These are phyloP conservation scores for Kryphioiulus occultus DNA, from an alignment of 2,888 invertebrate species.

Conservation along the genomic window DNA sequence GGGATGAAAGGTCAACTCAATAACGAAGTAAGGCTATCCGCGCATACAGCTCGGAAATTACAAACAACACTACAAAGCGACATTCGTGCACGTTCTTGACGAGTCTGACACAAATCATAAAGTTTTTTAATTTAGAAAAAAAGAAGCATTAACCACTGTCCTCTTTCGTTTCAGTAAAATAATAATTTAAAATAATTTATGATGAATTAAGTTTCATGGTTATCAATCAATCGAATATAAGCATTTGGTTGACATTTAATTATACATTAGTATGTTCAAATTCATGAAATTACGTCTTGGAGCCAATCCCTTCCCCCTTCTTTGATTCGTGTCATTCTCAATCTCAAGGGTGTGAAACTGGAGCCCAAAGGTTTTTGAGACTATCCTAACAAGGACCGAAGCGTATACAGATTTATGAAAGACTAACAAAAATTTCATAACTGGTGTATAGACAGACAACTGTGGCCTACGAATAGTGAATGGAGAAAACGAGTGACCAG, in stretches of 20 bases:
- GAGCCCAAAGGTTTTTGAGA: background rate
- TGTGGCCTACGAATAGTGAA: slow-evolving; percentile 25
- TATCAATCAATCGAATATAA: background rate
- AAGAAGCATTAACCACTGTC: background rate
- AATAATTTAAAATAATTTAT: background rate
- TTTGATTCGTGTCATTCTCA: background rate
- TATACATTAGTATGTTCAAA: background rate
- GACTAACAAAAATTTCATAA: background rate
- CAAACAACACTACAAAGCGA: background rate
- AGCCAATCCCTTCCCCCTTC: background rate
- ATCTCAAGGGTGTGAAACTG: background rate
- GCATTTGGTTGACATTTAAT: no score
- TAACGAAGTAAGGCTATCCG: background rate
- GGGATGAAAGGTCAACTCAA: slow-evolving; percentile 17
- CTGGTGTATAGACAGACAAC: slow-evolving; percentile 18
- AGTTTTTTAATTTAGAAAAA: background rate
- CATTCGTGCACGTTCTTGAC: background rate
- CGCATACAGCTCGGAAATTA: slow-evolving; percentile 33
- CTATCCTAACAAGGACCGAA: slow-evolving; percentile 1
- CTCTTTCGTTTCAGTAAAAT: background rate
- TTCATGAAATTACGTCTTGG: background rate
- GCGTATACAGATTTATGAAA: slow-evolving; percentile 20
- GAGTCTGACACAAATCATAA: slow-evolving; percentile 14
- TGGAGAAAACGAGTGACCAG: background rate
- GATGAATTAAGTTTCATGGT: background rate